Conservation (phyloP, 2,113 vertebrate species). For the Planiliza haematocheilus region DNA sequence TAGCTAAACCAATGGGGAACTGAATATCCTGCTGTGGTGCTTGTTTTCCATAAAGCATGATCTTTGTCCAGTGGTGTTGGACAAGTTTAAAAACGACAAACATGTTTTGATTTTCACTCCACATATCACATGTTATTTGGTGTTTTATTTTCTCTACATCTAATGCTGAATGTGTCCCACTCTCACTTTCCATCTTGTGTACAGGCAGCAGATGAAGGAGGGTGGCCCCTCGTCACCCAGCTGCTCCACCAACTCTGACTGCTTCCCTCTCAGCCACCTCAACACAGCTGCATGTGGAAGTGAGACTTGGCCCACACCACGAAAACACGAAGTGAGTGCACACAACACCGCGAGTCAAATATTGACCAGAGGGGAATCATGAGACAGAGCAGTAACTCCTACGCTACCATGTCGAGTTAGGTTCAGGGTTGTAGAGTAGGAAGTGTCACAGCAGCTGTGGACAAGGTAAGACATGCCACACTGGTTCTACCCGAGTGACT, state of each 20-base stretch:
- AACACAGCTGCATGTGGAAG: slow-evolving; percentile 52
- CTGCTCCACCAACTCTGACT: slow-evolving; percentile 16
- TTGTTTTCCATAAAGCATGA: too few relatives aligned
- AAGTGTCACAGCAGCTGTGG: slow-evolving; percentile 23
- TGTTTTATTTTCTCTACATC: too few relatives aligned
- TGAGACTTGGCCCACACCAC: slow-evolving; percentile 24
- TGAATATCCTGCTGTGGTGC: too few relatives aligned
- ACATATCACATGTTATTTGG: too few relatives aligned
- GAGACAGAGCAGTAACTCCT: not conserved
- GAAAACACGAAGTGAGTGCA: slow-evolving; percentile 71
- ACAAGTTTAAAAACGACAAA: too few relatives aligned
- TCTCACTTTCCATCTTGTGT: not conserved
- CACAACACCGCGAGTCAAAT: not conserved
- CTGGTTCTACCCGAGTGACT: not conserved
- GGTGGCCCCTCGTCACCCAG: slow-evolving; percentile 9
- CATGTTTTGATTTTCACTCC: too few relatives aligned
- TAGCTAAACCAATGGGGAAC: too few relatives aligned
- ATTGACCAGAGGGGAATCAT: not conserved
- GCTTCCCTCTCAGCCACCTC: slow-evolving; percentile 26
- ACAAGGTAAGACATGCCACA: slow-evolving; percentile 29
- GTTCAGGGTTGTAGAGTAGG: not conserved
- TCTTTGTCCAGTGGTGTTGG: too few relatives aligned
- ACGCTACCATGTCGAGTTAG: not conserved
- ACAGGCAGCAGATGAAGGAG: slow-evolving; percentile 42
- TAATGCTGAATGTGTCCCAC: not conserved